Evolutionary conservation across 2,888 invertebrate genomes (phyloP).

Genomic region (Alviniconcha strummeri): DNA sequence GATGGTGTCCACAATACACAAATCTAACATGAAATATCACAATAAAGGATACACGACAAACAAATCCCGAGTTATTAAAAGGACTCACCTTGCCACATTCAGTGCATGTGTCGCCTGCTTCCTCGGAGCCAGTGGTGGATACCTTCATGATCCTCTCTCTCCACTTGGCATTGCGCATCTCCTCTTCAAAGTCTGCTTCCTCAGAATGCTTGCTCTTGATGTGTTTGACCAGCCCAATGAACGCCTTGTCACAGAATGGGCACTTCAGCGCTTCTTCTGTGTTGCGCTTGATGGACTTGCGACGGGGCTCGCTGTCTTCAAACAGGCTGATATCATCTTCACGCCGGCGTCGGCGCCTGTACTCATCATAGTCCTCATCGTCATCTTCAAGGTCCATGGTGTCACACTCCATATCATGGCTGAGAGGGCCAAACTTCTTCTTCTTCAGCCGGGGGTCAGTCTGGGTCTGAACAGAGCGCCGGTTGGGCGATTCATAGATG

Average conservation of each 20-base stretch:
- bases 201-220: constrained; percentile 68
- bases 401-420: constrained; percentile 56
- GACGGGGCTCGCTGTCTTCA: constrained; percentile 63
- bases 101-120: constrained; percentile 63
- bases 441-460: constrained; percentile 66
- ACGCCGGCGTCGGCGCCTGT: constrained; percentile 46
- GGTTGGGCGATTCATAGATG: constrained; percentile 59
- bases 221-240: constrained; percentile 67
- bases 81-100: constrained; percentile 62
- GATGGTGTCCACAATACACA: no score
- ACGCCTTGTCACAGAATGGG: constrained; percentile 68
- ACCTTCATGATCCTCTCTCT: constrained; percentile 69
- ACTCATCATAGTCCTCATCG: constrained; percentile 39
- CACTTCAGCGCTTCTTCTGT: constrained; percentile 69
- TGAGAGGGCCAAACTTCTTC: constrained; percentile 66
- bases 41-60: no score
- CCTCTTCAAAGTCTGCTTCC: constrained; percentile 67
- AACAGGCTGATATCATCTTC: constrained; percentile 64
- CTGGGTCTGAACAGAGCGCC: constrained; percentile 66
- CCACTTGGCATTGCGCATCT: constrained; percentile 69
- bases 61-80: background rate
- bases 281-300: constrained; percentile 63
- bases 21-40: no score
- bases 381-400: constrained; percentile 55
- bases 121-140: constrained; percentile 62